A percentile compares a stretch with the other conserved stretches of the same genome.
phyloP scores from a whole-genome alignment of 2,113 vertebrate species.

The Dromaius novaehollandiae region DNA sequence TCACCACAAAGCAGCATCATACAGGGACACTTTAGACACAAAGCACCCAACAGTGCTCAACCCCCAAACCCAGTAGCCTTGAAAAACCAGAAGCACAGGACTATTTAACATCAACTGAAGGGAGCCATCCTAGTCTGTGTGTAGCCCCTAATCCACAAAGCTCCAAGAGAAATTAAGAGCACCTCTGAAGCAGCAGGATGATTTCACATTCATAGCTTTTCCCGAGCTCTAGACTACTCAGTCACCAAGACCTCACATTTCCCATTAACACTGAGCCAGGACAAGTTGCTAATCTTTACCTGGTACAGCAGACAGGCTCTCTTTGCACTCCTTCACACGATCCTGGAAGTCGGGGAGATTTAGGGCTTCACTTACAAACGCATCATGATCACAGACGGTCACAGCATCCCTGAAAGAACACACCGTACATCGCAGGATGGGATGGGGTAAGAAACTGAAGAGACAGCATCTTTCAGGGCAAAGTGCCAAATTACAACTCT shows the following conservation, averaged over 20 bases:
- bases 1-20: background rate
- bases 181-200: background rate
- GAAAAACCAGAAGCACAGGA: background rate
- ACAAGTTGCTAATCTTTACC: background rate
- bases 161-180: background rate
- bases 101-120: background rate
- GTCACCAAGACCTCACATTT: background rate
- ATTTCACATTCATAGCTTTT: background rate
- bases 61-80: background rate
- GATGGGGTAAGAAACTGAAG: background rate
- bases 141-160: background rate
- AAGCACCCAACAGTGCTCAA: background rate
- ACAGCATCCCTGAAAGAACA: conserved; percentile 84
- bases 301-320: conserved; percentile 17
- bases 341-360: conserved; percentile 86
- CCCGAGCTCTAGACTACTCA: background rate
- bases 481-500: background rate
- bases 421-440: background rate
- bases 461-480: background rate
- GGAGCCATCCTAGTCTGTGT: rapidly evolving
- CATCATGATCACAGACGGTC: conserved; percentile 72
- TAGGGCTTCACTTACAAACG: conserved; percentile 87
- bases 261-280: background rate
- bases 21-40: background rate
- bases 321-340: conserved; percentile 82